phyloP scores from a whole-genome alignment of 1,140 invertebrate genomes.

The Zaprionus camerounensis region DNA sequence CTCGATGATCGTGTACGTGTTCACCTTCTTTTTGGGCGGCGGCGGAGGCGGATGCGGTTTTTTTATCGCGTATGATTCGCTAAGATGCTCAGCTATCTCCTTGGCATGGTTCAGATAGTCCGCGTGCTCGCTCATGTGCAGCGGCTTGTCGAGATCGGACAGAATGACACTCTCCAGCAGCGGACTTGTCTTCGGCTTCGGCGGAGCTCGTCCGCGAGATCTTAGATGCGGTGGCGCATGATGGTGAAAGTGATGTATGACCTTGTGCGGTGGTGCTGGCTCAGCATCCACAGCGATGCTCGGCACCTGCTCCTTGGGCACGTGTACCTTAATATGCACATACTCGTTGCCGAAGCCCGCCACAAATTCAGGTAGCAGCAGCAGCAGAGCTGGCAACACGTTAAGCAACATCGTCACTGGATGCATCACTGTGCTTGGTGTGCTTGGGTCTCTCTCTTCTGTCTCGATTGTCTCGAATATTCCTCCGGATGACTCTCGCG shows the following conservation, averaged over 20 bases:
- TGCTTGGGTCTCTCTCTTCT: background rate
- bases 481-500: conserved; percentile 27
- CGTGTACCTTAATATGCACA: conserved; percentile 78
- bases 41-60: conserved; percentile 38
- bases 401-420: background rate
- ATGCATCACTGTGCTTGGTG: conserved; percentile 1
- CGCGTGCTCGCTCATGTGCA: conserved; percentile 73
- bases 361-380: conserved; percentile 2
- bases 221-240: conserved; percentile 58
- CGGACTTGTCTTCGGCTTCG: conserved; percentile 55
- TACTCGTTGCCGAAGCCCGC: conserved; percentile 70
- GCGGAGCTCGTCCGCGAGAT: conserved; percentile 17
- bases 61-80: conserved; percentile 54
- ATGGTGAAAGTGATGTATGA: conserved; percentile 76
- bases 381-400: background rate
- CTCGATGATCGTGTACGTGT: conserved; percentile 75
- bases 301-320: conserved; percentile 63
- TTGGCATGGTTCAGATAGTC: conserved; percentile 75
- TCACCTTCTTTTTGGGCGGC: conserved; percentile 68
- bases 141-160: conserved; percentile 69
- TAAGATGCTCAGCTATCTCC: conserved; percentile 64
- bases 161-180: conserved; percentile 71
- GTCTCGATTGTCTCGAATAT: background rate
- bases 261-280: conserved; percentile 51
- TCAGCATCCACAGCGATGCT: conserved; percentile 34